These are phyloP conservation scores for Cryptotis parvus DNA, from an alignment of 2,113 vertebrate species.

Conservation along the genomic window DNA sequence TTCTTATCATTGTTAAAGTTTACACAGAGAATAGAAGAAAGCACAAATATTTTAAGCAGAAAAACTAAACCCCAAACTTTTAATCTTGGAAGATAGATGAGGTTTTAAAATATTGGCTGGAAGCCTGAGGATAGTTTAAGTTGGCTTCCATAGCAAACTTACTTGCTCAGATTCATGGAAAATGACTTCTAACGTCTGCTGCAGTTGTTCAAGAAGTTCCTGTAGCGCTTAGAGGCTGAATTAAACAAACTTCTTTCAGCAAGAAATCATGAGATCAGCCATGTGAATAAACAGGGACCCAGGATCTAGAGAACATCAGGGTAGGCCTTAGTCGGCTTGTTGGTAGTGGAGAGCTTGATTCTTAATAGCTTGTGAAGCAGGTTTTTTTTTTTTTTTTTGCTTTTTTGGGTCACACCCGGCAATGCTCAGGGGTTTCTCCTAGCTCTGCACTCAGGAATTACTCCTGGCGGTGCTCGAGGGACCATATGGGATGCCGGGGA, in stretches of 20 bases:
- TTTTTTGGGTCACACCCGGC: no score
- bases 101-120: conserved; percentile 30
- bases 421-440: no score
- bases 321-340: background rate
- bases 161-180: conserved; percentile 39
- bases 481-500: no score
- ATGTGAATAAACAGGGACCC: background rate
- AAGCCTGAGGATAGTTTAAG: conserved; percentile 6
- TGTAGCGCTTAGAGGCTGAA: background rate
- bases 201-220: conserved; percentile 38
- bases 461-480: no score
- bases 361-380: background rate
- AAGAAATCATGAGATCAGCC: conserved; percentile 44
- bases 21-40: conserved; percentile 2
- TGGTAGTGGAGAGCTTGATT: background rate
- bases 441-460: no score
- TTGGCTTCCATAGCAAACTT: background rate
- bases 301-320: conserved; percentile 12
- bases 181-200: conserved; percentile 35
- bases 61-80: background rate
- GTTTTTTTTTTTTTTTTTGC: no score
- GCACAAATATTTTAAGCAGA: conserved; percentile 49
- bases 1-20: background rate
- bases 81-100: conserved; percentile 39
- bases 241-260: conserved; percentile 39